Base-by-base conservation (phyloP, 2,888 invertebrate species). In the Ornithoptera priamus region DNA sequence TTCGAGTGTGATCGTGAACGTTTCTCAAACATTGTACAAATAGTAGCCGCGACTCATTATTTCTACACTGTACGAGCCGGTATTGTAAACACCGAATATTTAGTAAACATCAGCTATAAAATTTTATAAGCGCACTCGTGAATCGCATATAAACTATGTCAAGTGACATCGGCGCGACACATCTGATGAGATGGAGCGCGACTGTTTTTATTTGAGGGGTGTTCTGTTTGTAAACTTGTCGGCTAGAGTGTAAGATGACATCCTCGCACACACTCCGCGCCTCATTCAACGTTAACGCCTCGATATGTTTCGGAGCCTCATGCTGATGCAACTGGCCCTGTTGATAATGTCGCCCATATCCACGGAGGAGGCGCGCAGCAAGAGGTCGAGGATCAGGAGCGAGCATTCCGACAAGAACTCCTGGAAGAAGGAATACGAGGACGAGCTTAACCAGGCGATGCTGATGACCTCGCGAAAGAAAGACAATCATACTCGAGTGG, bases 391-490 rank as follows among this genome's bases (percentile, higher is more conserved):
- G 67, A 78, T 78, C 50, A 85, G 84, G 69, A 82, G 82, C 70
- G 82, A 83, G 1, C 74, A 80, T 62, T 72, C 75, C 1, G 89
- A 87, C 56, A 88, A 86, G 69, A 75, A 82, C 1, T 75, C 89
- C 15, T 92, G 92, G 92, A 90, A 89, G 77, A 85, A 88, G n/a
- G 90, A 89, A 71, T 91, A 89, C 72, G 92, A 92, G 72, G 80
- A 84, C 1, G 91, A 92, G 75, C 76, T 92, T 56, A 87, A 80
- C 17, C 87, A 90, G 20, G 90, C 91, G 8, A 85, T 90, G 81
- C 76, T 89, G 7, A 56, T 56, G 56, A 71, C 80, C 0, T 73
- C 81, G 0, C 83, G 75, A 62, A 85, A 80, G 67, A 77, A 81
- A 12, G 83, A 82, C 1, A 91, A 91, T 69, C 67, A 74, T 22